Conservation (phyloP, 2,888 invertebrate genomes). For the Rhagonycha fulva region DNA sequence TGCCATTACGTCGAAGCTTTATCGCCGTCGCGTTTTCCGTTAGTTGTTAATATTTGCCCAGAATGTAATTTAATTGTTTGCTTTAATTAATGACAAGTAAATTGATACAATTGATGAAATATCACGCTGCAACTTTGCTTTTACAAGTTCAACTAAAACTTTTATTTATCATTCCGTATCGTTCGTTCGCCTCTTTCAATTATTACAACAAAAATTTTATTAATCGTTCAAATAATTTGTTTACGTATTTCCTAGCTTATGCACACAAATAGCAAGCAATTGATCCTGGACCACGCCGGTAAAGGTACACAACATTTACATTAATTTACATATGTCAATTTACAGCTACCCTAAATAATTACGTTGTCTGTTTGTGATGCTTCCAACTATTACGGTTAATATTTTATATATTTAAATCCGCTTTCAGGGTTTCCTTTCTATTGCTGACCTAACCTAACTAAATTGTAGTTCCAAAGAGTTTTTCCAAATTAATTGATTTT, state of each 20-base stretch:
- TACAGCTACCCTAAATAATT: constrained; percentile 25
- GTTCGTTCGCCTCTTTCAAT: not conserved
- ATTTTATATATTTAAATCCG: not conserved
- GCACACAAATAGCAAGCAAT: constrained; percentile 8
- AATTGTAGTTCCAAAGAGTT: no score
- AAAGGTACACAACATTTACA: constrained; percentile 22
- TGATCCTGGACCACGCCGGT: constrained; percentile 9
- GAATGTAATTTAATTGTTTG: not conserved
- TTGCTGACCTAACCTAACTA: no score
- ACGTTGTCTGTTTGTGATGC: constrained; percentile 25
- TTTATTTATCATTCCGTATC: not conserved
- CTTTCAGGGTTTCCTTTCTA: not conserved
- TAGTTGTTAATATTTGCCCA: not conserved
- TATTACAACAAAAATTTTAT: not conserved
- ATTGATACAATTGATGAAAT: not conserved
- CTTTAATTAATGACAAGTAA: not conserved
- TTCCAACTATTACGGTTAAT: constrained; percentile 1
- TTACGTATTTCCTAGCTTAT: not conserved
- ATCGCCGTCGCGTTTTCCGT: not conserved
- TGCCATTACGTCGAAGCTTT: not conserved
- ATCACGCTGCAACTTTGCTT: not conserved
- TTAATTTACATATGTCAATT: constrained; percentile 31
- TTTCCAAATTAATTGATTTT: no score
- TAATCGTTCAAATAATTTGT: not conserved
- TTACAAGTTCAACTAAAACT: not conserved